A percentile compares a stretch with the other conserved stretches of the same genome.
These are phyloP conservation scores for Corydoras maculifer DNA, from an alignment of 2,113 vertebrate genomes.

Conservation along the genomic window DNA sequence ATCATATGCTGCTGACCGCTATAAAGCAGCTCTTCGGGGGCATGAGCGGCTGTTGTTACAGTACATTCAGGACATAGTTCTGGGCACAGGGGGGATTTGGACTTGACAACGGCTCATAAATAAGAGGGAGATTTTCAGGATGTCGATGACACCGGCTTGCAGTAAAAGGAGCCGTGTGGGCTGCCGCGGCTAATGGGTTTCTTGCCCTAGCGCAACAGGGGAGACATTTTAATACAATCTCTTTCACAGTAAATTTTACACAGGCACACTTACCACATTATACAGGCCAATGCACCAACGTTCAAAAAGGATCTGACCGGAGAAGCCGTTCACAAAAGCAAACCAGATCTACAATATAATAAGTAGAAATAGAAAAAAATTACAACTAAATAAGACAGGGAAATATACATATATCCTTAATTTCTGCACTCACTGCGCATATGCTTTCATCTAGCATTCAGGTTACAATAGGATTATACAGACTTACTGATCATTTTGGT, in stretches of 20 bases:
- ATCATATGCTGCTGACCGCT: constrained; percentile 52
- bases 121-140: constrained; percentile 59
- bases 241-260: constrained; percentile 39
- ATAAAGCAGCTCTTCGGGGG: constrained; percentile 46
- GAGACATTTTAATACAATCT: constrained; percentile 36
- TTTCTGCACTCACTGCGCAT: too few relatives aligned
- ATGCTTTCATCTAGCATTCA: too few relatives aligned
- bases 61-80: constrained; percentile 61
- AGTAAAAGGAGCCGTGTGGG: constrained; percentile 50
- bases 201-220: constrained; percentile 38
- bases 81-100: constrained; percentile 55
- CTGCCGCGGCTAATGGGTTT: constrained; percentile 47
- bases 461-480: too few relatives aligned
- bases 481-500: too few relatives aligned
- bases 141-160: constrained; percentile 53
- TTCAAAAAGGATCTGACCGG: constrained; percentile 97
- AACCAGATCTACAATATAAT: constrained; percentile 88
- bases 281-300: constrained; percentile 98
- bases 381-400: too few relatives aligned
- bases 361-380: constrained; percentile 2
- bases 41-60: constrained; percentile 58
- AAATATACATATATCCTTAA: too few relatives aligned
- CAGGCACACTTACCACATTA: constrained; percentile 85
- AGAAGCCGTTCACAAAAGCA: constrained; percentile 97
- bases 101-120: constrained; percentile 65